Evolutionary conservation across 2,888 invertebrate species (phyloP).

Genomic region (Chaetogeoica ovagalla): DNA sequence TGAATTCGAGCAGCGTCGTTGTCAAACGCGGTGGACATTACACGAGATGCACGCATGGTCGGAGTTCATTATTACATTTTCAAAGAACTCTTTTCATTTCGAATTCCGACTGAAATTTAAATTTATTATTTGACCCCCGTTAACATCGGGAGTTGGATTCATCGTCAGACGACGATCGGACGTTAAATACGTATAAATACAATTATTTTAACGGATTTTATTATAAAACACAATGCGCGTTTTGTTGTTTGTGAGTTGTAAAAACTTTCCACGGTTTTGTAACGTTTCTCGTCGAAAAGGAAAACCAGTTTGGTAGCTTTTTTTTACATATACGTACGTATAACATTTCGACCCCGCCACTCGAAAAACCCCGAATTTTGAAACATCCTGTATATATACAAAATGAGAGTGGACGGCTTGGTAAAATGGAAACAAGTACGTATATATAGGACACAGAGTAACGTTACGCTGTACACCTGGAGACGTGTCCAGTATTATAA

Average conservation of each 20-base stretch:
- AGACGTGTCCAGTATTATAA: background rate
- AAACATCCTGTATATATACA: background rate
- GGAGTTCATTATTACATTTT: too few relatives aligned
- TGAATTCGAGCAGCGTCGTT: too few relatives aligned
- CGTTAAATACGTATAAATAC: too few relatives aligned
- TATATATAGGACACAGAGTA: background rate
- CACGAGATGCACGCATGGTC: too few relatives aligned
- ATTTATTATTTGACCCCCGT: too few relatives aligned
- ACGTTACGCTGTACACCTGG: constrained; percentile 1
- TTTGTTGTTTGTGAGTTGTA: background rate
- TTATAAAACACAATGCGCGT: background rate
- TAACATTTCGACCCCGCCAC: background rate
- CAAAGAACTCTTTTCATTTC: too few relatives aligned
- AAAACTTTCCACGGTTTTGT: constrained; percentile 22
- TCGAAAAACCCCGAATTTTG: constrained; percentile 30
- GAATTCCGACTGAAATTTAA: too few relatives aligned
- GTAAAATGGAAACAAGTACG: constrained; percentile 21
- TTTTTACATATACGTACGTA: background rate
- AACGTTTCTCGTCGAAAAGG: background rate
- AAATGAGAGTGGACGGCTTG: constrained; percentile 9
- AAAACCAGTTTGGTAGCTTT: constrained; percentile 27
- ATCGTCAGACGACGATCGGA: too few relatives aligned
- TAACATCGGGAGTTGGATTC: too few relatives aligned
- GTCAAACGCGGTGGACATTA: too few relatives aligned
- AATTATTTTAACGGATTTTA: too few relatives aligned